These are phyloP conservation scores for Lordiphosa clarofinis DNA, from an alignment of 1,140 invertebrate genomes.

Conservation along the genomic window DNA sequence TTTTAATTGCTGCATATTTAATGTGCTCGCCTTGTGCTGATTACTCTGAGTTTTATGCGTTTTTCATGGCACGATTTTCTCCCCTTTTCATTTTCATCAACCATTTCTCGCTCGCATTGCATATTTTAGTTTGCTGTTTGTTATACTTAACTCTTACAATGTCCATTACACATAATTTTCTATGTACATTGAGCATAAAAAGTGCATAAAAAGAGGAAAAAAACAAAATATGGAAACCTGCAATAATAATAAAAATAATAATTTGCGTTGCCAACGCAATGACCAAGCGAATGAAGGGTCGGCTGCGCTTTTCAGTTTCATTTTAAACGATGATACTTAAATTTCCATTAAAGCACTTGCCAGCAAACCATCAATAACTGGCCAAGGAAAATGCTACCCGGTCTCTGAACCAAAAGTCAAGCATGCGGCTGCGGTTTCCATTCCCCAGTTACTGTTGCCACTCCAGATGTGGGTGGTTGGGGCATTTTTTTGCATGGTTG, in stretches of 20 bases:
- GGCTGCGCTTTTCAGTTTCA: slow-evolving; percentile 65
- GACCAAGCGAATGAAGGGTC: slow-evolving; percentile 45
- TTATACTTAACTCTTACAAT: slow-evolving; percentile 28
- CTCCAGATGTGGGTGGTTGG: slow-evolving; percentile 10
- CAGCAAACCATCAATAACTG: slow-evolving; percentile 65
- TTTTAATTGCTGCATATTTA: slow-evolving; percentile 75
- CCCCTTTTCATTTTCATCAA: slow-evolving; percentile 27
- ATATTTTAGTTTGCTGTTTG: slow-evolving; percentile 64
- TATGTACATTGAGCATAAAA: slow-evolving; percentile 59
- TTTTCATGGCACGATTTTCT: slow-evolving; percentile 49
- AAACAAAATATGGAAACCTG: slow-evolving; percentile 17
- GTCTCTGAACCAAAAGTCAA: slow-evolving; percentile 52
- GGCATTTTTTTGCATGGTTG: slow-evolving; percentile 17
- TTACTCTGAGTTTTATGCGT: slow-evolving; percentile 55
- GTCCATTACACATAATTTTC: slow-evolving; percentile 56
- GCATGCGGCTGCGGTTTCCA: slow-evolving; percentile 57
- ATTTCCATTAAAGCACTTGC: slow-evolving; percentile 78
- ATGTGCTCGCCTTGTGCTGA: slow-evolving; percentile 43
- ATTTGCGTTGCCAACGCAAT: slow-evolving; percentile 64
- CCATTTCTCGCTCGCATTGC: slow-evolving; percentile 48
- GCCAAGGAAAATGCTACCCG: slow-evolving; percentile 16
- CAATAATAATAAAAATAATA: slow-evolving; percentile 66
- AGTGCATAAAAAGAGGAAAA: slow-evolving; percentile 44
- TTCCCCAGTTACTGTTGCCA: slow-evolving; percentile 13
- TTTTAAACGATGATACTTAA: slow-evolving; percentile 78